Base-by-base conservation (phyloP, 2,797 vertebrate species). In the Petrocephalus schoutedeni region DNA sequence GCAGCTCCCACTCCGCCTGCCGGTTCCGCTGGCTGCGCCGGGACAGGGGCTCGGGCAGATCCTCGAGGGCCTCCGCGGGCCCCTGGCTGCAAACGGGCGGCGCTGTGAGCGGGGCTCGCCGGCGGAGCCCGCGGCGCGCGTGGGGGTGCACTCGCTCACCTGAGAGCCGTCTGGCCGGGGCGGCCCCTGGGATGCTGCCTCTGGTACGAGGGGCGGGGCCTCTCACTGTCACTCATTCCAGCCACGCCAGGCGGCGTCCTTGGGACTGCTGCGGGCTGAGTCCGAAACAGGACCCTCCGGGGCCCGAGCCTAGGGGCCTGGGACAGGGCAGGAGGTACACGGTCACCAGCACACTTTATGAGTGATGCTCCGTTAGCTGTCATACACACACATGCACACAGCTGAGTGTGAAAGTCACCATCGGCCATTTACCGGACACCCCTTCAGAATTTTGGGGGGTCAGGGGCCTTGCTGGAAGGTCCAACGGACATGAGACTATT, bases 1-100 rank as follows among this genome's bases (percentile, higher is more conserved):
- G 95, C 86, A 99, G 93, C 90, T 97, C 97, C 89, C 95, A 92
- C 88, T 96, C 95, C 0, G 96, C 93, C 19, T 94, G 71, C 61
- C 91, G 95, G 90, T 96, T 95, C 89, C 93, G 95, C 85, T 92
- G 90, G 89, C 93, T 94, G 91, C 93, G 94, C 19, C 87, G 89
- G 14, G 91, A 93, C 90, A 95, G 89, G 28, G 94, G 91, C 71
- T 94, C 94, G 0, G 94, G 91, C 49, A 80, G 58, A 19, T 21
- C 56, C 0, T 92, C 89, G 8, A 89, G 88, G 0, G 59, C 67
- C 16, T 45, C 16, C 58, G 87, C 88, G 82, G 90, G 93, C 89
- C 4, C 53, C 12, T 51, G 14, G 19, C 77, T 87, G 59, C 36
- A 21, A 89, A 88, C 1, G 89, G 53, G 58, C 87, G 77, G 82